Base-by-base conservation (phyloP, 2,113 vertebrate genomes). In the Vulpes ferrilata region DNA sequence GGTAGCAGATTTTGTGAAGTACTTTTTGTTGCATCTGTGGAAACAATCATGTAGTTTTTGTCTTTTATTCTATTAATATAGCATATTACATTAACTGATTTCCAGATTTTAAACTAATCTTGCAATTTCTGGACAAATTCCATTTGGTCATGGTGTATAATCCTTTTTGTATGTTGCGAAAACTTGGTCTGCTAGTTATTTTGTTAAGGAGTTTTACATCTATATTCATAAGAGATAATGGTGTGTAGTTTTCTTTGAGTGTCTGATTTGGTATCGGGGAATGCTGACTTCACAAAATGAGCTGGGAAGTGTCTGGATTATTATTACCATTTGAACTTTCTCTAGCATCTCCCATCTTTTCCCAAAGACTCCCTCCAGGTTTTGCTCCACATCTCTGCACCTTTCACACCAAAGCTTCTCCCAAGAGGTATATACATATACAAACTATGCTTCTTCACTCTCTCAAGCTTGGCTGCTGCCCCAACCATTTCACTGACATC, bases 281-380 rank as follows among this genome's bases (percentile, higher is more conserved):
- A 82, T 64, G 43, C 43, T 81, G 76, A 86, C 32, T 38, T 62
- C 65, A 81, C 32, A 38, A 73, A 88, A 84, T 78, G 15, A 86
- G 65, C 7, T 62, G 74, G 74, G 23, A 87, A 71, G 20, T n/a
- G 30, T 69, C 7, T 92, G 43, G 55, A 55, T 64, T 55, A 48
- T 80, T 43, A 81, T 11, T 19, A 59, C 20, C 35, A 55, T 87
- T 95, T 85, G 43, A 84, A 62, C 27, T 74, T 71, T 69, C 20
- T 79, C 95, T 93, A 96, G 55, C 62, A 53, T 85, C 86, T 80
- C 20, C 48, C n/a, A n/a, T 57, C 59, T 83, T 76, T 67, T 83
- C n/a, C 43, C 71, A 13, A 64, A 82, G 57, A 55, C 65, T 62
- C 55, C 57, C 8, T 84, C 35, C 71, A 20, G 25, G 38, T 32